Base-by-base conservation (phyloP, 2,113 vertebrate species). In the Chinchilla lanigera region DNA sequence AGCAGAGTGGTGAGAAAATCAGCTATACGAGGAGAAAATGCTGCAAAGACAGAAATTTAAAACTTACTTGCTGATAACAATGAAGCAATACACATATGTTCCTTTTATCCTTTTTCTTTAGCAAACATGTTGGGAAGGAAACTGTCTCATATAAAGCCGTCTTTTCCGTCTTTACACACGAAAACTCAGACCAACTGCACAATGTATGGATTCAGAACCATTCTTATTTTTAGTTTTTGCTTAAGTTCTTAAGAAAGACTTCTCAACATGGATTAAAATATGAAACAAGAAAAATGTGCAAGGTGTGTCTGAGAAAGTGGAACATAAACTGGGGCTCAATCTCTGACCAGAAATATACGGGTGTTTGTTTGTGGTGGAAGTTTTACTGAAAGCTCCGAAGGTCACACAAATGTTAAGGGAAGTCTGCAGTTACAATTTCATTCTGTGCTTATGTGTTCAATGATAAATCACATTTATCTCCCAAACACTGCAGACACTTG, bases 391-490 rank as follows among this genome's bases (percentile, higher is more conserved):
- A 10, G 41, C 69, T 89, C n/a, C 5, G 33, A 87, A 96, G 97
- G 96, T 96, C 94, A 96, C 63, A 4, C 90, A 96, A 88, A 97
- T 97, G 90, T 97, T 63, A 90, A 65, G 87, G 71, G 67, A 87
- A 93, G 88, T 90, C 84, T 92, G 87, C 44, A 73, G 90, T 96
- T 96, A 90, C 71, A 90, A 69, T 95, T 93, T 92, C 93, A 93
- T 20, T 93, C 95, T 94, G 95, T 77, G 90, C 92, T 86, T 93
- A 92, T 65, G 94, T n/a, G 80, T 92, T 90, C 6, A 54, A 52
- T 96, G 95, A 97, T 96, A 98, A 98, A 97, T 98, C 97, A 97
- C 71, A 80, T 94, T 97, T 87, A 94, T 96, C 96, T 97, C 96
- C 96, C 73, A 95, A 97, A 97, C 95, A 94, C 94, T 97, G 94